A percentile compares a stretch with the other conserved stretches of the same genome.
Conservation (phyloP, 2,888 invertebrate genomes). For the Orthosia incerta region DNA sequence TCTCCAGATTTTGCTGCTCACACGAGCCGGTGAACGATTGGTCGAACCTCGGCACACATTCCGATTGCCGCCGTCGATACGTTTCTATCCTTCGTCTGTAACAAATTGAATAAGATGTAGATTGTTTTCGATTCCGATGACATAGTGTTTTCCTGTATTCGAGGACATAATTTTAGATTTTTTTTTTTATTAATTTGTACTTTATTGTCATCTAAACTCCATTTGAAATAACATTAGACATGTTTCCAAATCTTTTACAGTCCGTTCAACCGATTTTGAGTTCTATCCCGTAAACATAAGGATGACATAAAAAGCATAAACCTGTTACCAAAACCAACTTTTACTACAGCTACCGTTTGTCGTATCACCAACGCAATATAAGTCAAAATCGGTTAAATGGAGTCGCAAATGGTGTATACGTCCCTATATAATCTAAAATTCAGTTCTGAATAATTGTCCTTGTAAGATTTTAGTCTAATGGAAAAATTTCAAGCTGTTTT, state of each 20-base stretch:
- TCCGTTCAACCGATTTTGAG: too few species aligned
- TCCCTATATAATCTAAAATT: not conserved
- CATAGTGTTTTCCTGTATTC: not conserved
- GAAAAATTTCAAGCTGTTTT: not conserved
- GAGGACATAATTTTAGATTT: not conserved
- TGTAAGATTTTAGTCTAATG: not conserved
- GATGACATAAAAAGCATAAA: too few species aligned
- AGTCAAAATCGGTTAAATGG: too few species aligned
- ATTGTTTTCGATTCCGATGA: slow-evolving; percentile 9
- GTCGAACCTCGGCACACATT: slow-evolving; percentile 96
- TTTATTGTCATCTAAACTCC: not conserved
- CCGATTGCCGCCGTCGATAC: slow-evolving; percentile 96
- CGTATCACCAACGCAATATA: too few species aligned
- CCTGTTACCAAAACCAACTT: too few species aligned
- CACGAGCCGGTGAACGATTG: slow-evolving; percentile 96
- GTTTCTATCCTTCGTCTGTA: slow-evolving; percentile 95
- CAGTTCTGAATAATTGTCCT: not conserved
- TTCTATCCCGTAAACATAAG: too few species aligned
- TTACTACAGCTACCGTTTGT: too few species aligned
- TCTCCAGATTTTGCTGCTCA: slow-evolving; percentile 98
- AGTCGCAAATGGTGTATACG: too few species aligned
- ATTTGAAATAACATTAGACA: too few species aligned
- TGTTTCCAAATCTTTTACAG: too few species aligned
- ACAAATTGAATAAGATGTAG: slow-evolving; percentile 61
- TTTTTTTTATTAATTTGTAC: not conserved